Percentiles rank a stretch among this genome's conserved stretches.
phyloP scores from a whole-genome alignment of 1,140 invertebrate species.

The Neuroterus valhalla region DNA sequence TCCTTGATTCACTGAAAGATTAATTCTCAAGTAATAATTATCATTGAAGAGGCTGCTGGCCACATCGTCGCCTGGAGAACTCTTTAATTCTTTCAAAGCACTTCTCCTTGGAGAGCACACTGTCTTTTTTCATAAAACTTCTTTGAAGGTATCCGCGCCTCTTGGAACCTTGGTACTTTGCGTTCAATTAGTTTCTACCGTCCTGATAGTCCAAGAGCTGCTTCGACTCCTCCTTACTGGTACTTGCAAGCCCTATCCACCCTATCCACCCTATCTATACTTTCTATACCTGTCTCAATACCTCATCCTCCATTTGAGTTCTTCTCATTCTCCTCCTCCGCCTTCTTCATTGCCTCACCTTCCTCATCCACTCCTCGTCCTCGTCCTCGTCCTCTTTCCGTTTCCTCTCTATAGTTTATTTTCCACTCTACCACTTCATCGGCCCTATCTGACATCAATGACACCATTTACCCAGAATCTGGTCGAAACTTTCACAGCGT shows the following conservation, averaged over 20 bases:
- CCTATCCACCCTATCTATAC: conserved; percentile 1
- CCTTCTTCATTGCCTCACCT: conserved; percentile 19
- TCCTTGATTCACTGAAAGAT: not conserved
- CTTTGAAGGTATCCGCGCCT: conserved; percentile 54
- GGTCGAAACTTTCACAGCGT: conserved; percentile 46
- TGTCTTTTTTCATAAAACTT: conserved; percentile 52
- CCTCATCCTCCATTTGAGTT: conserved; percentile 26
- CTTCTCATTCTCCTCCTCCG: conserved; percentile 27
- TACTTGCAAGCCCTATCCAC: conserved; percentile 2
- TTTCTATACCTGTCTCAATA: conserved; percentile 19
- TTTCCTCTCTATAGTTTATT: conserved; percentile 48
- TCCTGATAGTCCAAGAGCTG: conserved; percentile 39
- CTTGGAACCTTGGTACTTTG: conserved; percentile 50
- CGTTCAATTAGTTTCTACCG: conserved; percentile 56
- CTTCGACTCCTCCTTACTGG: not conserved
- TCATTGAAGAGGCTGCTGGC: conserved; percentile 40
- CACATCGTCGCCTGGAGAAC: conserved; percentile 44
- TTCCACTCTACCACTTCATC: conserved; percentile 55
- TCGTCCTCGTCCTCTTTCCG: conserved; percentile 32
- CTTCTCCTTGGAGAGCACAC: conserved; percentile 43
- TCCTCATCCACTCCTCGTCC: conserved; percentile 9
- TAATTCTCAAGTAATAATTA: conserved; percentile 17
- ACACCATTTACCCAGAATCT: conserved; percentile 50
- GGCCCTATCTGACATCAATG: conserved; percentile 59
- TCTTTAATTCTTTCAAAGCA: conserved; percentile 56